Percentiles rank a stretch among this genome's conserved stretches.
Evolutionary conservation across 2,113 vertebrate genomes (phyloP).

Genomic region (Rutilus rutilus): DNA sequence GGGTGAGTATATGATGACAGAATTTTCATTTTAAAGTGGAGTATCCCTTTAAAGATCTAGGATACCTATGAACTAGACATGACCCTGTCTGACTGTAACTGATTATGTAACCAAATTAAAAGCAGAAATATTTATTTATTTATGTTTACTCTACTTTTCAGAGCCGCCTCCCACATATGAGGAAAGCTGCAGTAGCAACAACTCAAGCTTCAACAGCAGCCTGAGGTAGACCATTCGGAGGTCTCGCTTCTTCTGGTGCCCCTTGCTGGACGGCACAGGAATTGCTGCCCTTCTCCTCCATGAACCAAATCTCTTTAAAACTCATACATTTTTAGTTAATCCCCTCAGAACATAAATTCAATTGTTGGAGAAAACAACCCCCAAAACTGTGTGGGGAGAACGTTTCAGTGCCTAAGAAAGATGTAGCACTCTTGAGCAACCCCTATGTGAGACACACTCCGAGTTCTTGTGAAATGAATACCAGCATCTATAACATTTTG

Average conservation of each 20-base stretch:
- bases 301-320: neutral
- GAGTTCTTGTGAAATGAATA: slow-evolving; percentile 35
- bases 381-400: slow-evolving; percentile 15
- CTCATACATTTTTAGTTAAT: slow-evolving; percentile 4
- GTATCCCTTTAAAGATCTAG: neutral
- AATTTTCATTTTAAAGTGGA: too few species aligned
- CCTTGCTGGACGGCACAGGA: slow-evolving; percentile 50
- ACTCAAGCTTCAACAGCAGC: slow-evolving; percentile 76
- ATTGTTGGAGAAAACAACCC: slow-evolving; percentile 7
- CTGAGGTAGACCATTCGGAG: slow-evolving; percentile 63
- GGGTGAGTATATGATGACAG: too few species aligned
- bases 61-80: neutral
- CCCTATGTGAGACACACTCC: slow-evolving; percentile 21
- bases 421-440: slow-evolving; percentile 49
- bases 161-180: slow-evolving; percentile 95
- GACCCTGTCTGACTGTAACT: neutral
- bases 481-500: slow-evolving; percentile 82
- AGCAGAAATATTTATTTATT: neutral
- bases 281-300: slow-evolving; percentile 21
- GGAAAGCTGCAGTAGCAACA: slow-evolving; percentile 89
- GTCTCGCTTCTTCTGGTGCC: slow-evolving; percentile 21
- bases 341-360: slow-evolving; percentile 25
- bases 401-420: slow-evolving; percentile 53
- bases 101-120: neutral
- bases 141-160: slow-evolving; percentile 61